phyloP scores from a whole-genome alignment of 2,888 invertebrate genomes.

The Spisula subtruncata region DNA sequence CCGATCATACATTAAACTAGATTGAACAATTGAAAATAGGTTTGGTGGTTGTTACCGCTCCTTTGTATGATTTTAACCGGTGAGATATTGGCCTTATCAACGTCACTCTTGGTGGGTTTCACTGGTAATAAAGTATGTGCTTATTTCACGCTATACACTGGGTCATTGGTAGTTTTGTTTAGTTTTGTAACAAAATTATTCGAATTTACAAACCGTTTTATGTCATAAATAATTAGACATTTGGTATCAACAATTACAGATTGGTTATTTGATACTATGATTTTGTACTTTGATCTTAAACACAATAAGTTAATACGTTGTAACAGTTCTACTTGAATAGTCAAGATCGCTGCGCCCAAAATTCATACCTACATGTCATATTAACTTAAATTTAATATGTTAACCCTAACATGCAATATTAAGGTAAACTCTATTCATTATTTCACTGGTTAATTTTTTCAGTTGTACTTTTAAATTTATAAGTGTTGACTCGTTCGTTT shows the following conservation, averaged over 20 bases:
- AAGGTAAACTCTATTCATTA: background rate
- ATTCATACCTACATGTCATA: background rate
- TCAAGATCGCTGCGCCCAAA: slow-evolving; percentile 1
- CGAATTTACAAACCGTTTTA: slow-evolving; percentile 16
- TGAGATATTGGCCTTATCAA: slow-evolving; percentile 18
- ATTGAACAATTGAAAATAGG: slow-evolving; percentile 25
- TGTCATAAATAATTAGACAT: slow-evolving; percentile 27
- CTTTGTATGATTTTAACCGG: slow-evolving; percentile 2
- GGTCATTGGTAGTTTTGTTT: slow-evolving; percentile 41
- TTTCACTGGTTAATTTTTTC: background rate
- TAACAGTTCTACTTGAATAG: slow-evolving; percentile 27
- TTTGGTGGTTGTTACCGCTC: background rate
- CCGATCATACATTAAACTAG: slow-evolving; percentile 25
- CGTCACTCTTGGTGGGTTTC: slow-evolving; percentile 3
- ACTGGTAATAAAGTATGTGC: slow-evolving; percentile 7
- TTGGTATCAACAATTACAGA: background rate
- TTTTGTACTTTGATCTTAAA: slow-evolving; percentile 37
- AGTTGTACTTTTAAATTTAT: background rate
- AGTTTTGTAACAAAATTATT: slow-evolving; percentile 31
- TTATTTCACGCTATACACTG: background rate
- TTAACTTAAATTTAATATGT: background rate
- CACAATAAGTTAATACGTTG: slow-evolving; percentile 28
- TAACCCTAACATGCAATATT: background rate
- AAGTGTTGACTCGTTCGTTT: background rate
- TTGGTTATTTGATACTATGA: slow-evolving; percentile 30